phyloP scores from a whole-genome alignment of 1,140 invertebrate species.

The Sitodiplosis mosellana region DNA sequence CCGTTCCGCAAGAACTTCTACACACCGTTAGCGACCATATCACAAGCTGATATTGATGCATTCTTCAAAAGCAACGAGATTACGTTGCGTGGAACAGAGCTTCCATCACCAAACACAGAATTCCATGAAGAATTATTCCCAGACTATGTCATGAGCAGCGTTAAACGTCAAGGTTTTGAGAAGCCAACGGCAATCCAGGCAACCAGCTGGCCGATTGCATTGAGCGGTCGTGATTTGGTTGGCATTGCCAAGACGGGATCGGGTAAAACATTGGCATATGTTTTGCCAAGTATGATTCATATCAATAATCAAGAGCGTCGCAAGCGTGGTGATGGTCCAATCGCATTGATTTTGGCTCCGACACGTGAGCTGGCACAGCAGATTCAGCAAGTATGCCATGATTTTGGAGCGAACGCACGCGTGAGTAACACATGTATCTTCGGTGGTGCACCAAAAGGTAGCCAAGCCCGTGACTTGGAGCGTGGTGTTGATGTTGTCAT shows the following conservation, averaged over 20 bases:
- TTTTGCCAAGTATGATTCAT: constrained; percentile 73
- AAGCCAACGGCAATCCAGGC: constrained; percentile 75
- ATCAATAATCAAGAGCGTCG: constrained; percentile 76
- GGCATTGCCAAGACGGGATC: constrained; percentile 90
- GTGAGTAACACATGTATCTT: constrained; percentile 89
- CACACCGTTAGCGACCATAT: constrained; percentile 60
- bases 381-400: constrained; percentile 79
- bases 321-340: constrained; percentile 69
- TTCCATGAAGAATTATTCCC: constrained; percentile 70
- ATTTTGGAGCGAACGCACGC: constrained; percentile 71
- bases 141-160: constrained; percentile 48
- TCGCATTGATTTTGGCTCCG: constrained; percentile 79
- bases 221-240: constrained; percentile 79
- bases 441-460: constrained; percentile 87
- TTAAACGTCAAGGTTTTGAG: constrained; percentile 48
- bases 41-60: constrained; percentile 53
- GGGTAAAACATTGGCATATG: constrained; percentile 71
- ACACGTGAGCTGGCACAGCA: constrained; percentile 92
- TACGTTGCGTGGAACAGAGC: constrained; percentile 57
- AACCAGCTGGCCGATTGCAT: constrained; percentile 84
- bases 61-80: constrained; percentile 61
- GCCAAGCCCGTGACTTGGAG: constrained; percentile 69
- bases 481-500: constrained; percentile 79
- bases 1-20: constrained; percentile 92
- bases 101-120: constrained; percentile 57